These are phyloP conservation scores for Ormyrus nitidulus DNA, from an alignment of 2,888 invertebrate species.

Conservation along the genomic window DNA sequence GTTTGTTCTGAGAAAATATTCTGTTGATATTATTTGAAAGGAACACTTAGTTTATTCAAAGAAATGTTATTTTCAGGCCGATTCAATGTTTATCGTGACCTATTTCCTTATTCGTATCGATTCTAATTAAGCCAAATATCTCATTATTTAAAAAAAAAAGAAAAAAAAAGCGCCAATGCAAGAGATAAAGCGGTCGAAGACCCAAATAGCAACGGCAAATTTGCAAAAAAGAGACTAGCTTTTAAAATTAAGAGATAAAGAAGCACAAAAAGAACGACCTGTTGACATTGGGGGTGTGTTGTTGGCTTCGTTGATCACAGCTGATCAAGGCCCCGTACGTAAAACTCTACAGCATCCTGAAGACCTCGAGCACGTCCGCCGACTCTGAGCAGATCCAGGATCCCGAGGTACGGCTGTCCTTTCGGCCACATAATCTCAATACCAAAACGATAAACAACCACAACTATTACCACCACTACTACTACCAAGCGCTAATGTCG, in stretches of 20 bases:
- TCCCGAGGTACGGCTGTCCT: slow-evolving; percentile 71
- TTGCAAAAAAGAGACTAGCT: slow-evolving; percentile 9
- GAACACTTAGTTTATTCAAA: not conserved
- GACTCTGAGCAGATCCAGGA: slow-evolving; percentile 78
- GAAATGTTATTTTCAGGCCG: not conserved
- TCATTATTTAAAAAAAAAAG: too few species aligned
- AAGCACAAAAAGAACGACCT: slow-evolving; percentile 19
- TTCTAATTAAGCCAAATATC: too few species aligned
- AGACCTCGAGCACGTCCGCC: slow-evolving; percentile 90
- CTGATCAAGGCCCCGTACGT: slow-evolving; percentile 97
- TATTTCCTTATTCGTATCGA: too few species aligned
- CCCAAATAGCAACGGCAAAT: not conserved
- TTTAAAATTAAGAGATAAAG: slow-evolving; percentile 14
- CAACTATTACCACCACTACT: slow-evolving; percentile 24
- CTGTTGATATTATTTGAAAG: too few species aligned
- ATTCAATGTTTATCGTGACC: too few species aligned
- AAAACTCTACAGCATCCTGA: slow-evolving; percentile 97
- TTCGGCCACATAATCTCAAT: slow-evolving; percentile 28
- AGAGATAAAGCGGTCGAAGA: too few species aligned
- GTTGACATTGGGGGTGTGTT: slow-evolving; percentile 60
- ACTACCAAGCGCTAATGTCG: slow-evolving; percentile 58
- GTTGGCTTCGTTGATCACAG: slow-evolving; percentile 77
- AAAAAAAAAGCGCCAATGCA: too few species aligned
- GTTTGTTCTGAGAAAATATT: slow-evolving; percentile 6
- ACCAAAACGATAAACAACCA: slow-evolving; percentile 50